phyloP scores from a whole-genome alignment of 2,113 vertebrate species.

The Paramormyrops kingsleyae region DNA sequence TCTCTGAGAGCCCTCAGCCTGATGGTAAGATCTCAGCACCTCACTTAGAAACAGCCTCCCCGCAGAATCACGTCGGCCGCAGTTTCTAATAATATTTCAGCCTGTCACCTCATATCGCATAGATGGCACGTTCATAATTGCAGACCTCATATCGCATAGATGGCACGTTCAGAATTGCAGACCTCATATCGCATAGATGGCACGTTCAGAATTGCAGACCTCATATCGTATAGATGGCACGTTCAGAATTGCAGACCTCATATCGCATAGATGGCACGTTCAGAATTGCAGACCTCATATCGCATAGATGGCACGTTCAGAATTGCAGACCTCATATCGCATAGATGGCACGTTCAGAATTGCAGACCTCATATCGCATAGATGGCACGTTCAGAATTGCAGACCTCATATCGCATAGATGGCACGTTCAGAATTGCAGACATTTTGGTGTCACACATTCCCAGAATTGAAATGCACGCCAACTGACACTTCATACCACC shows the following conservation, averaged over 20 bases:
- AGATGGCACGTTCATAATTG: neutral
- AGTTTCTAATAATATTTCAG: neutral
- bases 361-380: no score
- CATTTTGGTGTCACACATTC: neutral
- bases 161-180: neutral
- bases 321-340: no score
- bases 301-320: no score
- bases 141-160: neutral
- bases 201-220: neutral
- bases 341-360: no score
- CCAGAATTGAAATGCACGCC: neutral
- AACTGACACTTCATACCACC: neutral
- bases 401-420: neutral
- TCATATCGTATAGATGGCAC: no score
- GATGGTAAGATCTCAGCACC: neutral
- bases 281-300: neutral
- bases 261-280: no score
- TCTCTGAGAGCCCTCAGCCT: neutral
- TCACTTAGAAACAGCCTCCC: neutral
- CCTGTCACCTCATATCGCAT: neutral
- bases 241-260: neutral
- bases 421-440: neutral
- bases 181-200: neutral
- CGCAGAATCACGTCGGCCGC: neutral
- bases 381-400: no score